These are phyloP conservation scores for Leptinotarsa juncta DNA, from an alignment of 2,888 invertebrate species.

Conservation along the genomic window DNA sequence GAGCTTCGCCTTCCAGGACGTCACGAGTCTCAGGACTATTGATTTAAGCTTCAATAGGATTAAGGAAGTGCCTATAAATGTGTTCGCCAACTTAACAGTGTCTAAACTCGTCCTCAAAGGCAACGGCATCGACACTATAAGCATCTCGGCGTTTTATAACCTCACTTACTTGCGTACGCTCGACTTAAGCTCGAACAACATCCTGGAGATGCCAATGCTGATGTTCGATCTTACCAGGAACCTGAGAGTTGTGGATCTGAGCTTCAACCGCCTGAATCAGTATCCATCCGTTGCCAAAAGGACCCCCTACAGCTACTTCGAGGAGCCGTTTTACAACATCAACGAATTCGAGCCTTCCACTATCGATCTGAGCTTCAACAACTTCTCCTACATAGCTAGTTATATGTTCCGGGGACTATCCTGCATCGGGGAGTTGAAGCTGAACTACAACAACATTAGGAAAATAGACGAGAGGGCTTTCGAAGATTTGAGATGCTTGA, in stretches of 20 bases:
- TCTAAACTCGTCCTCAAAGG: conserved; percentile 43
- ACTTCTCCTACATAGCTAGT: conserved; percentile 43
- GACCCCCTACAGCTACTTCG: conserved; percentile 43
- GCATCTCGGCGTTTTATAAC: conserved; percentile 47
- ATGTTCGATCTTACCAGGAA: conserved; percentile 47
- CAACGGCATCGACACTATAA: conserved; percentile 47
- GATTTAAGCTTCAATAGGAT: conserved; percentile 48
- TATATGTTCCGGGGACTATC: conserved; percentile 43
- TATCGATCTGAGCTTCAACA: conserved; percentile 50
- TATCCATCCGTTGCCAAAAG: not conserved
- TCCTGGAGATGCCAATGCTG: conserved; percentile 40
- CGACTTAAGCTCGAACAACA: conserved; percentile 50
- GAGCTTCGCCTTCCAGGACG: conserved; percentile 41
- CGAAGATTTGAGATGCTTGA: conserved; percentile 34
- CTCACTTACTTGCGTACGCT: conserved; percentile 43
- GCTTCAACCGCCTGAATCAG: conserved; percentile 44
- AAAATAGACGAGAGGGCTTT: conserved; percentile 43
- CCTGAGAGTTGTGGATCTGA: conserved; percentile 47
- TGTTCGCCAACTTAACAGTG: conserved; percentile 46
- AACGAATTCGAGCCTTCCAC: conserved; percentile 29
- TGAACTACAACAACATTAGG: conserved; percentile 44
- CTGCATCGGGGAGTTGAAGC: conserved; percentile 39
- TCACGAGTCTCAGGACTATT: conserved; percentile 43
- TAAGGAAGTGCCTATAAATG: conserved; percentile 34
- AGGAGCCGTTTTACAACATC: conserved; percentile 40